These are phyloP conservation scores for Pelecanus crispus DNA, from an alignment of 2,113 vertebrate species.

Conservation along the genomic window DNA sequence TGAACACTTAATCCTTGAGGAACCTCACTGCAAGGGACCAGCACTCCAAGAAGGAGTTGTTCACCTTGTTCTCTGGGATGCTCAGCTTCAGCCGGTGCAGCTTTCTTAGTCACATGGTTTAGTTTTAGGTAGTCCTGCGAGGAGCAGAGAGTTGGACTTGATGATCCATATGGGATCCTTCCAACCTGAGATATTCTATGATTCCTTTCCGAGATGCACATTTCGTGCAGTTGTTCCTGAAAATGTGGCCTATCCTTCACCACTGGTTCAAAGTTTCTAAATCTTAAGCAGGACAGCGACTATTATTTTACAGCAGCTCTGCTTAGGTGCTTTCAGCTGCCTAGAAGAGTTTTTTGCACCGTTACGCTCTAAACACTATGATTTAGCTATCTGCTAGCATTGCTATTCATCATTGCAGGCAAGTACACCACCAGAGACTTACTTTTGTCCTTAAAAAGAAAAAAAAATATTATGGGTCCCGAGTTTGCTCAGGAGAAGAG, in stretches of 20 bases:
- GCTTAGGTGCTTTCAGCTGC: neutral
- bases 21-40: neutral
- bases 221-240: neutral
- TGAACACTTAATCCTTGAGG: neutral
- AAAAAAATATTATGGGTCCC: accelerated
- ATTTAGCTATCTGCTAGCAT: neutral
- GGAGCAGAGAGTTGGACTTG: neutral
- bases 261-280: neutral
- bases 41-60: neutral
- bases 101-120: neutral
- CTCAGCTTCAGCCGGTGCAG: neutral
- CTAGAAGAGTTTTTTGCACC: neutral
- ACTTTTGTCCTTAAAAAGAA: neutral
- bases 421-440: neutral
- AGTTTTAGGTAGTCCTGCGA: neutral
- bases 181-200: neutral
- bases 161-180: neutral
- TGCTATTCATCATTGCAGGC: neutral
- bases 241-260: neutral
- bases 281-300: neutral
- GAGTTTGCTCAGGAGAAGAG: neutral
- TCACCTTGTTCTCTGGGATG: neutral
- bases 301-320: neutral
- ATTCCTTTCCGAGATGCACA: neutral
- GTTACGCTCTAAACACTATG: neutral